Evolutionary conservation across 2,113 vertebrate genomes (phyloP), one percentile per base, ranked within the genome.

Genomic region (Elephas maximus): DNA sequence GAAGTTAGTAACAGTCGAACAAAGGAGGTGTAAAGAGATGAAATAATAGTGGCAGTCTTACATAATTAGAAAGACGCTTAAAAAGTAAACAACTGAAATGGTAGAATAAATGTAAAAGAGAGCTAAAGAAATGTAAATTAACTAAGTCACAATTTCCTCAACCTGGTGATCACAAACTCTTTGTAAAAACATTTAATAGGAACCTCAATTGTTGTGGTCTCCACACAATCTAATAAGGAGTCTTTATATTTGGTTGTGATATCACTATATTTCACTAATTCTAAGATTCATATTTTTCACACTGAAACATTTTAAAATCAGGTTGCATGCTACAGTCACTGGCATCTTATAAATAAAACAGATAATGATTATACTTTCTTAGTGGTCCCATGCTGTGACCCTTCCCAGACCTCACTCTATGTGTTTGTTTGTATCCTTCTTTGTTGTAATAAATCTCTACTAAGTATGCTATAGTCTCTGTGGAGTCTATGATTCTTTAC

Each of bases 271-370:
- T 91, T 76, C 48, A 81, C 33, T 91, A 8, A 95, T 87, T 80
- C 12, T 33, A 73, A 65, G 60, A 81, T 44, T 93, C 41, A 4
- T 51, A 57, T 78, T 96, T 30, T 86, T 94, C 48, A 89, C 30
- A 60, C 1, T 30, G 24, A 87, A 77, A 88, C n/a, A 81, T 53
- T 90, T 92, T 26, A 80, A 93, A 91, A 30, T 85, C 51, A 65
- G 17, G 18, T 45, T 96, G 77, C 15, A 57, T 53, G 33, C 37
- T 88, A 60, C 0, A 71, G 60, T 26, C 45, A 10, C 44, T 53
- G 41, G 1, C 17, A 18, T 37, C 7, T 90, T 78, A 73, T 3
- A 37, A 67, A 73, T 88, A 85, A 94, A 95, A 37, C 41, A 20
- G 10, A 24, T 81, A 63, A 82, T 83, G 37, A 1, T 23, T 62